Conservation (phyloP, 1,140 invertebrate genomes). For the Diploscapter pachys region DNA sequence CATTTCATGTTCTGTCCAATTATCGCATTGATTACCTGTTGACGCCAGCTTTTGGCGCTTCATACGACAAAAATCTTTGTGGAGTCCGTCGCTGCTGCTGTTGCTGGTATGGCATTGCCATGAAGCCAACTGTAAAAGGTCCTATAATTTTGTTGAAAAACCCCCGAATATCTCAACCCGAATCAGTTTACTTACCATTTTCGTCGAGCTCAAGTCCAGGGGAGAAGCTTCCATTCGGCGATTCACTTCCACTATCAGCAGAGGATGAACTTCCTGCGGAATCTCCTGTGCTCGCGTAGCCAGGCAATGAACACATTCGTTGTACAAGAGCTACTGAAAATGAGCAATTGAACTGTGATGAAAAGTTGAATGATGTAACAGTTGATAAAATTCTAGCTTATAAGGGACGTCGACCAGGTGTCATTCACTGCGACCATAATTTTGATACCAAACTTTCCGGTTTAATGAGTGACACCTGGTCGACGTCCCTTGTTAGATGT, state of each 20-base stretch:
- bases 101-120: constrained; percentile 13
- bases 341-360: too few relatives aligned
- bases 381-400: too few relatives aligned
- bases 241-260: constrained; percentile 36
- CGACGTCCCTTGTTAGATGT: neutral
- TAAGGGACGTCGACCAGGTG: neutral
- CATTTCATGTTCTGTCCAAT: too few relatives aligned
- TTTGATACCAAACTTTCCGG: too few relatives aligned
- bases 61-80: too few relatives aligned
- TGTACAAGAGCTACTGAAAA: constrained; percentile 17
- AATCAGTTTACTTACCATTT: constrained; percentile 4
- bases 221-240: constrained; percentile 39
- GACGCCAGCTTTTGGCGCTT: too few relatives aligned
- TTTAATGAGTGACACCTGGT: constrained; percentile 2
- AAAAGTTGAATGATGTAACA: too few relatives aligned
- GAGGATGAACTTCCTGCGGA: constrained; percentile 30
- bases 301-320: constrained; percentile 23
- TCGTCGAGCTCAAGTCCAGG: constrained; percentile 41
- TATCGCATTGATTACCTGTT: too few relatives aligned
- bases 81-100: neutral
- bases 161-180: neutral
- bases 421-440: neutral
- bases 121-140: constrained; percentile 20
- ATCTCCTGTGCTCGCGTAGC: constrained; percentile 36
- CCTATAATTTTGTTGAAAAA: neutral